Evolutionary conservation across 2,797 vertebrate species (phyloP).

Genomic region (Protosalanx chinensis): DNA sequence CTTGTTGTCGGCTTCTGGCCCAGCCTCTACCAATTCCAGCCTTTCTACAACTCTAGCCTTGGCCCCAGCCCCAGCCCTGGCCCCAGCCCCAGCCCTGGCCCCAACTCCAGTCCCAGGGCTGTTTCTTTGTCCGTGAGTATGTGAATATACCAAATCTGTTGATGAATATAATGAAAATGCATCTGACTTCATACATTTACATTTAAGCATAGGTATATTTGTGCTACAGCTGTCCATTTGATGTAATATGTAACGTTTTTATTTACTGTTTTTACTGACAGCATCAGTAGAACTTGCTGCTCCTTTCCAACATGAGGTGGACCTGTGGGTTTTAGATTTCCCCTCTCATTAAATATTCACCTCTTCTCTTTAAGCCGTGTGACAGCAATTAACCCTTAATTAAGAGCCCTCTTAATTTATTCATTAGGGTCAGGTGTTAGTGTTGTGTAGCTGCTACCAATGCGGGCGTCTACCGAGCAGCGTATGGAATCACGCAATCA

Average conservation of each 20-base stretch:
- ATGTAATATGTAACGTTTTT: no score
- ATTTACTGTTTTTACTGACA: no score
- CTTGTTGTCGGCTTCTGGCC: constrained; percentile 11
- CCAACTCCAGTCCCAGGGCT: background rate
- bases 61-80: no score
- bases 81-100: background rate
- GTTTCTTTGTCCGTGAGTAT: no score
- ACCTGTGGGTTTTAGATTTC: background rate
- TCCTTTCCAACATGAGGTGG: background rate
- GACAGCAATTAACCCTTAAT: constrained; percentile 13
- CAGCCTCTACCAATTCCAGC: background rate
- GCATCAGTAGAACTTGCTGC: background rate
- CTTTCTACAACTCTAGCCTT: no score
- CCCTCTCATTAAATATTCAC: constrained; percentile 5
- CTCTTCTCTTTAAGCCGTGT: background rate
- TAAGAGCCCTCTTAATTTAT: constrained; percentile 3
- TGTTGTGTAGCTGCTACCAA: background rate
- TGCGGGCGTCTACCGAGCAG: background rate
- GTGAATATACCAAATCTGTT: no score
- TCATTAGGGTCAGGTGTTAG: constrained; percentile 2
- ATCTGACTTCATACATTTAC: no score
- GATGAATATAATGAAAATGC: no score
- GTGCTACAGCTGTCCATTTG: no score
- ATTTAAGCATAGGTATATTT: no score
- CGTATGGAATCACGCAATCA: background rate